These are phyloP conservation scores for Nebria salina DNA, from an alignment of 2,888 invertebrate genomes.

Conservation along the genomic window DNA sequence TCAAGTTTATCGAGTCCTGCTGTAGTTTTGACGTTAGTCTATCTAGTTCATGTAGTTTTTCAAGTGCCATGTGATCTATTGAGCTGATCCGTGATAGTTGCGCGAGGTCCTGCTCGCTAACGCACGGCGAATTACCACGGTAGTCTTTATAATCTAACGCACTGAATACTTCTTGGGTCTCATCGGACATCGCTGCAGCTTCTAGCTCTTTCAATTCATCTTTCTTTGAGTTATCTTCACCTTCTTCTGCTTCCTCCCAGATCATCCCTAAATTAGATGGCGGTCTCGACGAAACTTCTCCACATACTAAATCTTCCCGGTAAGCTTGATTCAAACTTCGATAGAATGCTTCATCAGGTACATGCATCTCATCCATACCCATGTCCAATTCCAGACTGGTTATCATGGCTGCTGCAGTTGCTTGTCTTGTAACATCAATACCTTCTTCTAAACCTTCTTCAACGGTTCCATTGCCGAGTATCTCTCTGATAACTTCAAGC, in stretches of 20 bases:
- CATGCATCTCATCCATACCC: conserved; percentile 67
- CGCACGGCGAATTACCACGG: conserved; percentile 76
- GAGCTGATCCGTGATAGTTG: conserved; percentile 79
- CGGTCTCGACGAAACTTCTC: conserved; percentile 68
- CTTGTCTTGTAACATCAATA: conserved; percentile 65
- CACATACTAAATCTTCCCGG: conserved; percentile 77
- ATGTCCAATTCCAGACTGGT: conserved; percentile 59
- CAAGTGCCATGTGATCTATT: conserved; percentile 80
- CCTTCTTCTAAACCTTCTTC: conserved; percentile 76
- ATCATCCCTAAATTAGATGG: conserved; percentile 85
- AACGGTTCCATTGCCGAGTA: conserved; percentile 72
- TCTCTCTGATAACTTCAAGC: conserved; percentile 73
- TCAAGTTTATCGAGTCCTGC: conserved; percentile 80
- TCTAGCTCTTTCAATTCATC: conserved; percentile 61
- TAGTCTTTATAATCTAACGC: conserved; percentile 83
- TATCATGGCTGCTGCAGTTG: conserved; percentile 55
- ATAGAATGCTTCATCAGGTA: conserved; percentile 87
- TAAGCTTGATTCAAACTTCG: conserved; percentile 88
- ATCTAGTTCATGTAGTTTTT: conserved; percentile 82
- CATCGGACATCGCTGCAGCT: conserved; percentile 65
- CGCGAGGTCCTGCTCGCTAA: conserved; percentile 81
- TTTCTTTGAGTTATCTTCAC: conserved; percentile 64
- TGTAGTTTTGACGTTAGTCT: conserved; percentile 79
- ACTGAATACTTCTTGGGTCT: conserved; percentile 75
- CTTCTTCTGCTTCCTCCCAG: conserved; percentile 85